Percentiles rank a stretch among this genome's conserved stretches.
Evolutionary conservation across 2,113 vertebrate genomes (phyloP).

Genomic region (Bufo gargarizans): DNA sequence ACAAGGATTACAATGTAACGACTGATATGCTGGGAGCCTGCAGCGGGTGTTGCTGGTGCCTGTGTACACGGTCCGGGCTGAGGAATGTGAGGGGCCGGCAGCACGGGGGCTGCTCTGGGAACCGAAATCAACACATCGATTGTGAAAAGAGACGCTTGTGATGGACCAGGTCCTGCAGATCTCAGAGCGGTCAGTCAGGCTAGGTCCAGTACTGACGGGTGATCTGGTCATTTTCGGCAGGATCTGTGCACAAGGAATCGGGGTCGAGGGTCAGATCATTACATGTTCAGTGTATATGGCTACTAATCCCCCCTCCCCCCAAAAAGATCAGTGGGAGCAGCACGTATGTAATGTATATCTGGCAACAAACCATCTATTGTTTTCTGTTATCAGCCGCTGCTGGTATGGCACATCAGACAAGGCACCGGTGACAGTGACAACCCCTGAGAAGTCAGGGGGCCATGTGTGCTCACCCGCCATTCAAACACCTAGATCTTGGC

Average conservation of each 20-base stretch:
- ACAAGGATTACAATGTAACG: not conserved
- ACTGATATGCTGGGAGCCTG: too few relatives aligned
- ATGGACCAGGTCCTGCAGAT: too few relatives aligned
- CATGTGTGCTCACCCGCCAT: too few relatives aligned
- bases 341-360: too few relatives aligned
- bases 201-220: not conserved
- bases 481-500: too few relatives aligned
- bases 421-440: too few relatives aligned
- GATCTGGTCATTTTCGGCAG: not conserved
- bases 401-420: too few relatives aligned
- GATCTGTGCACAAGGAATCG: not conserved
- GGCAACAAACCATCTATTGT: not conserved
- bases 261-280: too few relatives aligned
- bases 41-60: not conserved
- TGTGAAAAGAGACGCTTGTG: not conserved
- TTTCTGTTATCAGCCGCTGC: not conserved
- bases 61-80: not conserved
- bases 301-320: too few relatives aligned
- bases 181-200: not conserved
- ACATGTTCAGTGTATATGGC: too few relatives aligned
- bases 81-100: constrained; percentile 24
- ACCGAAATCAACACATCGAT: not conserved
- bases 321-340: too few relatives aligned
- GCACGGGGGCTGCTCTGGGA: not conserved
- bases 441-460: too few relatives aligned